phyloP scores from a whole-genome alignment of 2,888 invertebrate species.

The Euzophera pinguis region DNA sequence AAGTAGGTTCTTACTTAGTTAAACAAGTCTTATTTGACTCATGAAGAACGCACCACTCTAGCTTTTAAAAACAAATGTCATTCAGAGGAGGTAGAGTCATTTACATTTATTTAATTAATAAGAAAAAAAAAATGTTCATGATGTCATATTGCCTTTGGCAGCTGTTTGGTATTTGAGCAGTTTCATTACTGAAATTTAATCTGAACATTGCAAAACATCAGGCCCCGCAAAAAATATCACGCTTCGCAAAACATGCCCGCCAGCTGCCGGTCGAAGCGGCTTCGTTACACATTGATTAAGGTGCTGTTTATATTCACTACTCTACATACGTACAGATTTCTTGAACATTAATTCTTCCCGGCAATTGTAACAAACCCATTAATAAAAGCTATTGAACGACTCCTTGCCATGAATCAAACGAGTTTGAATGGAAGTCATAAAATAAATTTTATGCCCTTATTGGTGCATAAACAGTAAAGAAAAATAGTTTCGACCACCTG shows the following conservation, averaged over 20 bases:
- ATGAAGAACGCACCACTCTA: too few species aligned
- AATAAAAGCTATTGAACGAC: conserved; percentile 34
- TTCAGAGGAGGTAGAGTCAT: too few species aligned
- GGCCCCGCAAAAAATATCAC: conserved; percentile 66
- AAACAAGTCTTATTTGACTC: too few species aligned
- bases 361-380: conserved; percentile 23
- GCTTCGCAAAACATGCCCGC: conserved; percentile 60
- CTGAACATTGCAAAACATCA: conserved; percentile 50
- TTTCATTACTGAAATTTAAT: conserved; percentile 67
- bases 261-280: conserved; percentile 48
- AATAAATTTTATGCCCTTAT: conserved; percentile 65
- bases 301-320: not conserved
- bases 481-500: conserved; percentile 74
- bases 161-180: conserved; percentile 48
- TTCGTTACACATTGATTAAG: not conserved
- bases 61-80: too few species aligned
- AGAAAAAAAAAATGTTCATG: not conserved
- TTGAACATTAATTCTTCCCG: conserved; percentile 11
- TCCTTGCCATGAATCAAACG: conserved; percentile 54
- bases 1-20: too few species aligned
- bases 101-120: too few species aligned
- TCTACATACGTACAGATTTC: conserved; percentile 8
- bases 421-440: conserved; percentile 63
- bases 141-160: conserved; percentile 25
- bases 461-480: conserved; percentile 60